Evolutionary conservation across 64 coral and sea anemone species (phyloP).

Genomic region (Trachythela sp.): DNA sequence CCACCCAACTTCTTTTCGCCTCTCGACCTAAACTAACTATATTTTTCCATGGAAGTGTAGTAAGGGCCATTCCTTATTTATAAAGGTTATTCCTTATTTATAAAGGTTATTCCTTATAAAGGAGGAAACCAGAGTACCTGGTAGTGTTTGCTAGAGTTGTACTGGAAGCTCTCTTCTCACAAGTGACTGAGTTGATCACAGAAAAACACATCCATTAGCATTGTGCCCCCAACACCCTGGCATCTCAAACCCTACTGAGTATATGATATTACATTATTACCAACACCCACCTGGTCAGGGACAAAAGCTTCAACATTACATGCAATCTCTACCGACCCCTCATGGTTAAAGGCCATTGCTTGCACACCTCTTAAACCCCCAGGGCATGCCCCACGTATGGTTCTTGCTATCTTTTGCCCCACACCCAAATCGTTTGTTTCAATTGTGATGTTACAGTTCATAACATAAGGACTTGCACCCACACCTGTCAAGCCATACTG

Average conservation of each 20-base stretch:
- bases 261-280: not conserved
- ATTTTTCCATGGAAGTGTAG: too few relatives aligned
- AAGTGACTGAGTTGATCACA: too few relatives aligned
- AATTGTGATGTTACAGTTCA: conserved; percentile 85
- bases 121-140: too few relatives aligned
- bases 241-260: too few relatives aligned
- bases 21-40: conserved; percentile 62
- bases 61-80: too few relatives aligned
- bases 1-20: conserved; percentile 77
- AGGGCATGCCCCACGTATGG: conserved; percentile 65
- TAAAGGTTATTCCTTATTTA: too few relatives aligned
- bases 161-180: too few relatives aligned
- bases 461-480: conserved; percentile 87
- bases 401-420: conserved; percentile 67
- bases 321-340: conserved; percentile 86
- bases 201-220: too few relatives aligned
- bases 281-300: conserved; percentile 30
- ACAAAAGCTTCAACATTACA: conserved; percentile 91
- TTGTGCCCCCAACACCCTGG: too few relatives aligned
- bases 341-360: conserved; percentile 85
- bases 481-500: conserved; percentile 82
- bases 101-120: too few relatives aligned
- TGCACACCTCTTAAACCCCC: conserved; percentile 79
- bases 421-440: conserved; percentile 69
- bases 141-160: too few relatives aligned